Conservation (phyloP, 2,113 vertebrate genomes). For the Salvelinus fontinalis region DNA sequence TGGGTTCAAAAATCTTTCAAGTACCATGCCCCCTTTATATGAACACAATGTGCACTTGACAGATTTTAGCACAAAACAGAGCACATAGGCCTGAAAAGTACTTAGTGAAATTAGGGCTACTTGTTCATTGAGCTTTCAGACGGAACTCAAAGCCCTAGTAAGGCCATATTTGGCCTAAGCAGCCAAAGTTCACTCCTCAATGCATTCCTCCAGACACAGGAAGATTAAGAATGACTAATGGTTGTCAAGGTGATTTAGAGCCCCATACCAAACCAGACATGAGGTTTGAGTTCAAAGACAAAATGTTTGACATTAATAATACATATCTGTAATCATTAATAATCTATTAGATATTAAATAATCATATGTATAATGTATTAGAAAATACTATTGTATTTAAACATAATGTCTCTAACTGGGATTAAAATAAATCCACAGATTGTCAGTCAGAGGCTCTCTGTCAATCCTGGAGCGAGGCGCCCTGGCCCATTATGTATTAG, state of each 20-base stretch:
- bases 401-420: background rate
- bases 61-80: background rate
- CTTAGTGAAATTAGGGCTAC: background rate
- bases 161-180: slow-evolving; percentile 30
- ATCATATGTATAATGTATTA: background rate
- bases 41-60: too few relatives aligned
- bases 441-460: background rate
- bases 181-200: slow-evolving; percentile 46
- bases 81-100: slow-evolving; percentile 2
- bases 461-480: slow-evolving; percentile 6
- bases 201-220: slow-evolving; percentile 26
- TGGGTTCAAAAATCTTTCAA: background rate
- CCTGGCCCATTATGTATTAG: background rate
- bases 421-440: slow-evolving; percentile 11
- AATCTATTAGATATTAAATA: background rate
- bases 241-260: background rate
- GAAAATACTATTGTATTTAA: background rate
- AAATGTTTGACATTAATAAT: background rate
- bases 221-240: slow-evolving; percentile 4
- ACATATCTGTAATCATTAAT: background rate
- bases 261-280: background rate
- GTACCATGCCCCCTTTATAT: too few relatives aligned
- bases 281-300: background rate
- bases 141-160: slow-evolving; percentile 20
- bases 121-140: background rate